These are phyloP conservation scores for Catalaphyllia jardinei DNA, from an alignment of 64 coral and sea anemone species.

Conservation along the genomic window DNA sequence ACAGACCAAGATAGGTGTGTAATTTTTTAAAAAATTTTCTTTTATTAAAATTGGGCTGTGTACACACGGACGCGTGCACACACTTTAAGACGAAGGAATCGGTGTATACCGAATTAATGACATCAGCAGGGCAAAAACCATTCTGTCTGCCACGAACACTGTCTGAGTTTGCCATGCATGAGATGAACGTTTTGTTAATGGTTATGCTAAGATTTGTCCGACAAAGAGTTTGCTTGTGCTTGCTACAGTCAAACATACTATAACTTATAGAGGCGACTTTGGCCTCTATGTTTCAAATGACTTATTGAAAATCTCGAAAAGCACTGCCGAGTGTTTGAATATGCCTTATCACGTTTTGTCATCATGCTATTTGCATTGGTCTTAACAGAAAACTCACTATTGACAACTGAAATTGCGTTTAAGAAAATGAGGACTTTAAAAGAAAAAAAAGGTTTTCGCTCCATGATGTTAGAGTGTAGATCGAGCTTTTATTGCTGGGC, in stretches of 20 bases:
- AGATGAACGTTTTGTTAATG: too few species aligned
- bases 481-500: not conserved
- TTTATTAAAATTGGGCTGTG: not conserved
- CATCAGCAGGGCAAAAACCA: too few species aligned
- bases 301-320: not conserved
- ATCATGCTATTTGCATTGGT: not conserved
- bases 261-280: too few species aligned
- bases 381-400: not conserved
- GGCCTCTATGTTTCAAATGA: not conserved
- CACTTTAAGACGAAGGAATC: too few species aligned
- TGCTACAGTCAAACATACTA: too few species aligned
- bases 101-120: too few species aligned
- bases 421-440: not conserved
- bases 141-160: too few species aligned
- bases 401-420: not conserved
- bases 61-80: not conserved
- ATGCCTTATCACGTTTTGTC: not conserved
- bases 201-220: not conserved
- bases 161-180: too few species aligned
- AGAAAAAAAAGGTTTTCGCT: not conserved
- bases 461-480: not conserved
- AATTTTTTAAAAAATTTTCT: not conserved
- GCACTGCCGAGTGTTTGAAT: not conserved
- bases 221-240: not conserved
- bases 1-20: not conserved